Evolutionary conservation across 2,113 vertebrate species (phyloP), one percentile per base, ranked within the genome.

Genomic region (Pimephales promelas): DNA sequence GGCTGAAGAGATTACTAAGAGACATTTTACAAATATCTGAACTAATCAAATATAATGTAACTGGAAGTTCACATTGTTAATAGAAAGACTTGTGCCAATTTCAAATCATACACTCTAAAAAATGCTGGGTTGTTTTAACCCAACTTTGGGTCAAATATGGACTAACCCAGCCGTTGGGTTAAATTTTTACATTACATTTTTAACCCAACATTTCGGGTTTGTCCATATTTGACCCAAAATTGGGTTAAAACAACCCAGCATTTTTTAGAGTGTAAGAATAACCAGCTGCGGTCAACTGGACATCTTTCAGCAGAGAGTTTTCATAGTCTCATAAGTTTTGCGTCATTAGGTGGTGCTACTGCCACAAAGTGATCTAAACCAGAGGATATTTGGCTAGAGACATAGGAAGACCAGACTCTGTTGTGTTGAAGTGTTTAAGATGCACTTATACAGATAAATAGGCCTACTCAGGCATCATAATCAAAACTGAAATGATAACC

Each of bases 311-410:
- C 40, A 64, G 36, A 26, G 43, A 59, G 34, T 78, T 79, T 62
- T 8, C 9, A 16, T 18, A 45, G 36, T 9, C 16, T 26, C 0
- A 1, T 18, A 62, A 0, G 22, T 47, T 79, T 61, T 61, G 54
- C 54, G 22, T 77, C 54, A 40, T 77, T 77, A 26, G 34, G 34
- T 34, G 75, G 75, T 61, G 40, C 77, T 47, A 26, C 77, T 47
- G 77, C 36, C 40, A 79, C 77, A 64, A 64, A 61, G n/a, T 79
- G 57, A 62, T 62, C 16, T 45, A 45, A 79, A 11, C 56, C 36
- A 79, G 57, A 62, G 11, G 13, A 18, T 24, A 36, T 56, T 56
- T 40, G 57, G 36, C n/a, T 45, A 45, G 24, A 54, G 11, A 14
- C 20, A 9, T 8, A 6, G n/a, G 2, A n/a, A 2, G 16, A 45